Evolutionary conservation across 1,140 invertebrate species (phyloP), one percentile per base, ranked within the genome.

Genomic region (Drosophila leontia): DNA sequence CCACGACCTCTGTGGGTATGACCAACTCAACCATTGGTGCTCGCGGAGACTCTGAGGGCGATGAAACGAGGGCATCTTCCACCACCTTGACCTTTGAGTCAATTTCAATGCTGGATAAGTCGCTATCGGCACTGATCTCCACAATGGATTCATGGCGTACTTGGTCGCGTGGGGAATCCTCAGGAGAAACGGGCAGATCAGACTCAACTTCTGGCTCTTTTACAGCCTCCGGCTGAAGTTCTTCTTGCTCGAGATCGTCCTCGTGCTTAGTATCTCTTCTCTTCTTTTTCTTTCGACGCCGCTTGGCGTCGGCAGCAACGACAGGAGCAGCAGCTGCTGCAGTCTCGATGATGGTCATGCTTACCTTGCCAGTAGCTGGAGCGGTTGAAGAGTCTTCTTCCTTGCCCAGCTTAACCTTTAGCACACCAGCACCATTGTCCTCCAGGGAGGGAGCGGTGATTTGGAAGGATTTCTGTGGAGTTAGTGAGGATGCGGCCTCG

Each of bases 61-160:
- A 42, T 1, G 83, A 74, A 6, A 92, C 83, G 9, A 95, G 70
- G 56, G 93, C 93, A 93, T 96, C 95, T 93, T 96, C 95, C n/a
- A 95, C 90, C 15, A 95, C 93, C 93, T 95, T 95, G 1, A 95
- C 94, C 39, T 94, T 94, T 26, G 92, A 93, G 7, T 93, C 92
- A 64, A 94, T 93, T 12, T 94, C 94, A 44, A 93, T 94, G 61
- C 91, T 92, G 8, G 90, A 90, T 23, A 87, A 42, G 57, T 91
- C 84, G 67, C 91, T 92, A 7, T 92, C 91, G 11, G 87, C 50
- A 34, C 82, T 92, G 9, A 92, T 77, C 58, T 92, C 84, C 17
- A 74, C 80, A 57, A 92, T 67, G 9, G 78, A 78, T 50, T 92
- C 91, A 12, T 90, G 77, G 0, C 42, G 59, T 11, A 92, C 56